Conservation (phyloP, 2,113 vertebrate genomes). For the Loxodonta africana region DNA sequence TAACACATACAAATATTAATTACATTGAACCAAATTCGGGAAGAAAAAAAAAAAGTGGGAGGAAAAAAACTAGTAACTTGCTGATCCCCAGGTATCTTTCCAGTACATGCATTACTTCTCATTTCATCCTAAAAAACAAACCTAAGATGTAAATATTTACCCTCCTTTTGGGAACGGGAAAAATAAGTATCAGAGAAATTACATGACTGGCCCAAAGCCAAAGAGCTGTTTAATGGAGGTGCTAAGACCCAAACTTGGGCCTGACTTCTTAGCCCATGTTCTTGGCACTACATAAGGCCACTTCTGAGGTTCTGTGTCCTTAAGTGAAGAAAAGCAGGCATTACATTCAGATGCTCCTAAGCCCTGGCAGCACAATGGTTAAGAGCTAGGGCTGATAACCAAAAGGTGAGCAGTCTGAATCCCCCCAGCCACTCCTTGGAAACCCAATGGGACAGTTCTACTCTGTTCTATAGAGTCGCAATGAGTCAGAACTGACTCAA, state of each 20-base stretch:
- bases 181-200: conserved; percentile 47
- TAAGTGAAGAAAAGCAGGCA: not conserved
- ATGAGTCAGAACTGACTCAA: no score
- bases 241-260: not conserved
- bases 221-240: not conserved
- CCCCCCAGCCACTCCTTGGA: no score
- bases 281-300: not conserved
- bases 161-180: not conserved
- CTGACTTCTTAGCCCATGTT: not conserved
- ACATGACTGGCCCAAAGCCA: not conserved
- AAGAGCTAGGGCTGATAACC: no score
- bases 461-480: no score
- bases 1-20: not conserved
- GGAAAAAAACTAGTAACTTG: not conserved
- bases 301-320: not conserved
- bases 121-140: conserved; percentile 26
- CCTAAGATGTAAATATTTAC: not conserved
- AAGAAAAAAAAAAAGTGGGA: conserved; percentile 15
- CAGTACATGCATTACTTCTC: not conserved
- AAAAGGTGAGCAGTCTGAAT: no score
- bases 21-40: not conserved
- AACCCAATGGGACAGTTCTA: no score
- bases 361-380: no score
- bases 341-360: not conserved
- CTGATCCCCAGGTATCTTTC: not conserved